Percentiles rank a stretch among this genome's conserved stretches.
Conservation (phyloP, 2,888 invertebrate species). For the Stenoptilia bipunctidactyla region DNA sequence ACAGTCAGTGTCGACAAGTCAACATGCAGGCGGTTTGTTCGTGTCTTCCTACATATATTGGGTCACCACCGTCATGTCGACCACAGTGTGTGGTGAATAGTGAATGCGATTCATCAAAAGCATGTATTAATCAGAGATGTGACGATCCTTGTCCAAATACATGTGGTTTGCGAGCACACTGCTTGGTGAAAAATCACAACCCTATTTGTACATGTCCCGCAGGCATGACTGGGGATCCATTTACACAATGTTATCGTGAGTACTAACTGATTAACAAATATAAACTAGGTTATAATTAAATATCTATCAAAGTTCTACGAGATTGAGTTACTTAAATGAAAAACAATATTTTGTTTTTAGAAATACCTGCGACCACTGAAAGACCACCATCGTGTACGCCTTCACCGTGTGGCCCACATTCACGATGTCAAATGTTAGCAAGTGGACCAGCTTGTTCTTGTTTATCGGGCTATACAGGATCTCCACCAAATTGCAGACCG, state of each 20-base stretch:
- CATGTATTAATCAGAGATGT: conserved; percentile 89
- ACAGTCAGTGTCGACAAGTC: conserved; percentile 85
- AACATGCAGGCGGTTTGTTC: conserved; percentile 88
- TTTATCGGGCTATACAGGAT: conserved; percentile 81
- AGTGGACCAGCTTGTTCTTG: conserved; percentile 85
- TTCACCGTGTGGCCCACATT: conserved; percentile 88
- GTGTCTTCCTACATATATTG: conserved; percentile 82
- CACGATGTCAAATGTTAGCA: conserved; percentile 81
- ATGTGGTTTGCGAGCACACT: conserved; percentile 88
- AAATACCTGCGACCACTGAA: conserved; percentile 64
- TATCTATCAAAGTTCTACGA: not conserved
- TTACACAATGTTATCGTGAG: conserved; percentile 83
- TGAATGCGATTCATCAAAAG: conserved; percentile 84
- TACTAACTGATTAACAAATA: conserved; percentile 17
- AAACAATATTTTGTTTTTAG: conserved; percentile 17
- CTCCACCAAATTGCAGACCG: conserved; percentile 83
- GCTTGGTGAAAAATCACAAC: conserved; percentile 86
- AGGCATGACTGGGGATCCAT: conserved; percentile 90
- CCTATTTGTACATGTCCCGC: conserved; percentile 89
- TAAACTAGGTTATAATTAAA: not conserved
- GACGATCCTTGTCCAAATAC: conserved; percentile 90
- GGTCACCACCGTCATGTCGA: conserved; percentile 83
- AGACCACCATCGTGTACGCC: conserved; percentile 83
- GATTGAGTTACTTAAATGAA: too few species aligned
- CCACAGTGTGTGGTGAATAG: conserved; percentile 91